Evolutionary conservation across 1,140 invertebrate species (phyloP).

Genomic region (Lasioglossum baleicum): DNA sequence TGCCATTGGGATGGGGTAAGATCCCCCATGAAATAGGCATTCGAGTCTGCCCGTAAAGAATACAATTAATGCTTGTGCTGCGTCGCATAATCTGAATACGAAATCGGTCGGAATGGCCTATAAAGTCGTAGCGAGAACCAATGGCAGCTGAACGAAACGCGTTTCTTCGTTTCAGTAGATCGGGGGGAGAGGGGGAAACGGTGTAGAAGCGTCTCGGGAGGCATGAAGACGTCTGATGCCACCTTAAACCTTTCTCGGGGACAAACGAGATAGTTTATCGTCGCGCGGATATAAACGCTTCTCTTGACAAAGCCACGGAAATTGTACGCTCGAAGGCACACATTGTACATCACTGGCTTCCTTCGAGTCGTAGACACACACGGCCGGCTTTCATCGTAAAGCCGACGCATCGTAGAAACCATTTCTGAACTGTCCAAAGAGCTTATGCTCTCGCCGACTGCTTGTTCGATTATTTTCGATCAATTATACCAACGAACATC

Average conservation of each 20-base stretch:
- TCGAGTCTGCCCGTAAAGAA: neutral
- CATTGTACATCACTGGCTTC: constrained; percentile 27
- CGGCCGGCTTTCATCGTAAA: constrained; percentile 11
- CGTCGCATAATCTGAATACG: neutral
- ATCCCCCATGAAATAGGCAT: neutral
- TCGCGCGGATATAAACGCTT: constrained; percentile 24
- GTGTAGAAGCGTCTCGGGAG: too few relatives aligned
- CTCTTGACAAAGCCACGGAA: constrained; percentile 36
- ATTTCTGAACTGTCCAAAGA: neutral
- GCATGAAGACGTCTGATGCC: constrained; percentile 1
- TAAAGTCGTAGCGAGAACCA: neutral
- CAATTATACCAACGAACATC: neutral
- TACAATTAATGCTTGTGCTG: neutral
- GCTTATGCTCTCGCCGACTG: neutral
- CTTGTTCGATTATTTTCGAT: neutral
- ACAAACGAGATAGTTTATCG: constrained; percentile 43
- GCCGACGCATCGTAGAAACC: neutral
- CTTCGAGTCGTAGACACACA: constrained; percentile 14
- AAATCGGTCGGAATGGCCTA: neutral
- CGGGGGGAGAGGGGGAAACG: too few relatives aligned
- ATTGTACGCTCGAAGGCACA: constrained; percentile 28
- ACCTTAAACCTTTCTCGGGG: constrained; percentile 25
- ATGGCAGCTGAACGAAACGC: neutral
- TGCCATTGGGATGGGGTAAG: too few relatives aligned
- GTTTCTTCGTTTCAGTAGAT: neutral